These are phyloP conservation scores for Pholis gunnellus DNA, from an alignment of 2,113 vertebrate genomes.

Conservation along the genomic window DNA sequence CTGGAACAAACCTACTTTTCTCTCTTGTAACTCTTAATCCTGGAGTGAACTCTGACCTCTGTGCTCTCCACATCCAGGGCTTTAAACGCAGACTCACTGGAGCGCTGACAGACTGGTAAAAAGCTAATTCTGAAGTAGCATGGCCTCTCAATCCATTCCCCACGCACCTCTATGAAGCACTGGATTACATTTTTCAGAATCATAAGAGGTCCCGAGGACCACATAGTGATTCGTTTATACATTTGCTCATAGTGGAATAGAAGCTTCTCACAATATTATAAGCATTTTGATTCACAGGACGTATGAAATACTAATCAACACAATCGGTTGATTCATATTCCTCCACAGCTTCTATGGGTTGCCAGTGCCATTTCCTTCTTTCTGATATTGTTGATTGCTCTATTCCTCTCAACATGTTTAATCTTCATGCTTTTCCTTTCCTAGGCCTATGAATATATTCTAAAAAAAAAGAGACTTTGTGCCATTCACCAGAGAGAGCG, in stretches of 20 bases:
- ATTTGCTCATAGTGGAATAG: neutral
- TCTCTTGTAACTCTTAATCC: constrained; percentile 4
- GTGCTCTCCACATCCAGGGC: constrained; percentile 46
- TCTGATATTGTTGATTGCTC: constrained; percentile 38
- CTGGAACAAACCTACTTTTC: neutral
- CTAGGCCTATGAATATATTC: constrained; percentile 34
- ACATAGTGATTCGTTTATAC: constrained; percentile 10
- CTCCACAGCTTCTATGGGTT: constrained; percentile 52
- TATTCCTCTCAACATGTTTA: constrained; percentile 17
- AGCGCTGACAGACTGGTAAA: constrained; percentile 55
- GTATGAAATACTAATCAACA: constrained; percentile 12
- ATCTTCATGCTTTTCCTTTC: constrained; percentile 26
- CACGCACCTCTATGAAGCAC: neutral
- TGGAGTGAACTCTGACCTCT: constrained; percentile 39
- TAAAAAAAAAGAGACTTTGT: constrained; percentile 18
- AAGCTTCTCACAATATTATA: neutral
- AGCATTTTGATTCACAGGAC: constrained; percentile 18
- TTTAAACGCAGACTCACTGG: constrained; percentile 37
- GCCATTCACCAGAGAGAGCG: neutral
- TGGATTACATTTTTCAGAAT: constrained; percentile 20
- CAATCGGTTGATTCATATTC: constrained; percentile 27
- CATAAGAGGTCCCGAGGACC: constrained; percentile 4
- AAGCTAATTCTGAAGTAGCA: constrained; percentile 45
- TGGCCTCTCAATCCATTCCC: neutral
- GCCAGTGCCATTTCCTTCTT: constrained; percentile 11